phyloP scores from a whole-genome alignment of 2,113 vertebrate species.

The Ptilonorhynchus violaceus region DNA sequence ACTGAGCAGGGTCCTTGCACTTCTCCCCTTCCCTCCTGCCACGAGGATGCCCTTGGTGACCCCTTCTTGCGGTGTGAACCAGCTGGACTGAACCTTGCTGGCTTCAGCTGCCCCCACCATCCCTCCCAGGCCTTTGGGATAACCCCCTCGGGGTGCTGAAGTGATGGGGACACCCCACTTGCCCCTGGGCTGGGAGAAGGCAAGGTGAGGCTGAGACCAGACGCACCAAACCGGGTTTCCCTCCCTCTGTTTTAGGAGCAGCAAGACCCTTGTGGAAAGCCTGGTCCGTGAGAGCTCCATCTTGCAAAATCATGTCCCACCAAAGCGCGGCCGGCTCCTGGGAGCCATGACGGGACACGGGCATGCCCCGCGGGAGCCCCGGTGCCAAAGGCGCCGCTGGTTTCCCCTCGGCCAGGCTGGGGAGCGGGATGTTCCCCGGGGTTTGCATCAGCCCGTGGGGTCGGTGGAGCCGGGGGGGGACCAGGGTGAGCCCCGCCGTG shows the following conservation, averaged over 20 bases:
- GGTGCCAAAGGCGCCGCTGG: accelerated
- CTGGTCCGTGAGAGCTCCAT: neutral
- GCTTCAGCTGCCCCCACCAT: neutral
- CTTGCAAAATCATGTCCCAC: neutral
- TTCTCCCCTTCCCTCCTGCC: neutral
- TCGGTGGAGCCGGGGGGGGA: neutral
- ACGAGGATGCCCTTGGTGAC: neutral
- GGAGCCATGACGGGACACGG: neutral
- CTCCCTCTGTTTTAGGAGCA: neutral
- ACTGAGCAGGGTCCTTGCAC: neutral
- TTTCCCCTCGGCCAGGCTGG: neutral
- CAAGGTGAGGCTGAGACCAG: neutral
- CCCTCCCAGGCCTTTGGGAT: neutral
- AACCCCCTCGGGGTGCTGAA: accelerated
- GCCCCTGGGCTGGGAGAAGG: neutral
- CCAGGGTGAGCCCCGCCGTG: neutral
- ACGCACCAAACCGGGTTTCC: accelerated
- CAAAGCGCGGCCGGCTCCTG: accelerated
- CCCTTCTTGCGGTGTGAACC: neutral
- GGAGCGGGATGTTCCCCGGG: neutral
- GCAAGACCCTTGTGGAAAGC: neutral
- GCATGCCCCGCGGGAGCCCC: accelerated
- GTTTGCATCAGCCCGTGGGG: neutral
- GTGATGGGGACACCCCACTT: neutral
- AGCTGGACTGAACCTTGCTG: neutral